Conservation (phyloP, 2,797 vertebrate genomes). For the Oryzias sinensis region DNA sequence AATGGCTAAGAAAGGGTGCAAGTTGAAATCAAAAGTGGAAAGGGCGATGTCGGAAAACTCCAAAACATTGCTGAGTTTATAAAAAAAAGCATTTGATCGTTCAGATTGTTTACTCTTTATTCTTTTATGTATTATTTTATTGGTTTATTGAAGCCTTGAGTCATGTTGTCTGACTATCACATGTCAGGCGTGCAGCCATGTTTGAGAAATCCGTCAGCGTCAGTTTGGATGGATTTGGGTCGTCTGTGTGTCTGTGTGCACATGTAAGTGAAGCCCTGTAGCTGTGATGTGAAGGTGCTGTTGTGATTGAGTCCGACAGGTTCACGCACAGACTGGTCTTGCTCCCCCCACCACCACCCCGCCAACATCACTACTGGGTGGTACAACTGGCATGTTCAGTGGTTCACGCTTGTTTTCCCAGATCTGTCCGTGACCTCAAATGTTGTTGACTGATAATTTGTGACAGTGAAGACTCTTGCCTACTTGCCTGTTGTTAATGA, state of each 20-base stretch:
- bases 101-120: constrained; percentile 12
- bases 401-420: constrained; percentile 1
- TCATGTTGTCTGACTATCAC: constrained; percentile 45
- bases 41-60: constrained; percentile 1
- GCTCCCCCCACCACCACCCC: background rate
- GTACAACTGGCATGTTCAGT: constrained; percentile 11
- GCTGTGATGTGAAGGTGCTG: constrained; percentile 39
- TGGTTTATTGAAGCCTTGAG: constrained; percentile 31
- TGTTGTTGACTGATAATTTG: constrained; percentile 19
- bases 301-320: constrained; percentile 38
- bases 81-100: background rate
- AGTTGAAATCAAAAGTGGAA: background rate
- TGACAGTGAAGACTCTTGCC: constrained; percentile 24
- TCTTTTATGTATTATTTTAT: constrained; percentile 1
- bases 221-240: constrained; percentile 45
- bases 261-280: constrained; percentile 23
- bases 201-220: constrained; percentile 42
- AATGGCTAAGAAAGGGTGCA: constrained; percentile 6
- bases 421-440: constrained; percentile 3
- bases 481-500: constrained; percentile 29
- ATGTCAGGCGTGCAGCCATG: constrained; percentile 29
- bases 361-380: constrained; percentile 4
- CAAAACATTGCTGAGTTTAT: constrained; percentile 4
- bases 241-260: constrained; percentile 11
- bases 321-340: constrained; percentile 28